Evolutionary conservation across 2,888 invertebrate genomes (phyloP).

Genomic region (Euspilapteryx auroguttella): DNA sequence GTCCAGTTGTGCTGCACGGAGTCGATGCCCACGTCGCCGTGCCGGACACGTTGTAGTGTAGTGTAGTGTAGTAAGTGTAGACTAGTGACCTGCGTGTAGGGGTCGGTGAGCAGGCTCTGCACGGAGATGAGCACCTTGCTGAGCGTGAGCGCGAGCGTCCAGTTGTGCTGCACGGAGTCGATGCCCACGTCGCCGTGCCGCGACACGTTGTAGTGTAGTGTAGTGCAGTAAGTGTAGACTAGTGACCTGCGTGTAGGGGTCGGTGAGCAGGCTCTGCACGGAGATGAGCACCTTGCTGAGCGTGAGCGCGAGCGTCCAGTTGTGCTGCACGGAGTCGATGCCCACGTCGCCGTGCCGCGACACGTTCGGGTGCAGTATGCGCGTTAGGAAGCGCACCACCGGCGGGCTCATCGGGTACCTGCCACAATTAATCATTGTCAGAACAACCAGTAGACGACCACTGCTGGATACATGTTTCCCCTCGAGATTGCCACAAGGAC

Average conservation of each 20-base stretch:
- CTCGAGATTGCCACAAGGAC: no score
- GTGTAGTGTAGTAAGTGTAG: no score
- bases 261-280: conserved; percentile 85
- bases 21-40: conserved; percentile 95
- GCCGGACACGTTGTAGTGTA: conserved; percentile 95
- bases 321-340: conserved; percentile 92
- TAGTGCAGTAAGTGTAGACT: no score
- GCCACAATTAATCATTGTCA: no score
- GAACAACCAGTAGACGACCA: no score
- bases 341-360: conserved; percentile 95
- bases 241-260: conserved; percentile 81
- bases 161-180: conserved; percentile 93
- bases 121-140: conserved; percentile 87
- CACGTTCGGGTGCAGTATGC: conserved; percentile 93
- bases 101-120: conserved; percentile 87
- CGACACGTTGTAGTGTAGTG: conserved; percentile 93
- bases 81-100: no score
- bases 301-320: conserved; percentile 94
- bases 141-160: conserved; percentile 92
- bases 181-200: conserved; percentile 95
- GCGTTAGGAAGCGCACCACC: conserved; percentile 87
- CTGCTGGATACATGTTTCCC: no score
- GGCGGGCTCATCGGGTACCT: conserved; percentile 91
- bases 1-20: conserved; percentile 97
- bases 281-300: conserved; percentile 87